Base-by-base conservation (phyloP, 2,888 invertebrate species). In the Gymnosoma rotundatum region DNA sequence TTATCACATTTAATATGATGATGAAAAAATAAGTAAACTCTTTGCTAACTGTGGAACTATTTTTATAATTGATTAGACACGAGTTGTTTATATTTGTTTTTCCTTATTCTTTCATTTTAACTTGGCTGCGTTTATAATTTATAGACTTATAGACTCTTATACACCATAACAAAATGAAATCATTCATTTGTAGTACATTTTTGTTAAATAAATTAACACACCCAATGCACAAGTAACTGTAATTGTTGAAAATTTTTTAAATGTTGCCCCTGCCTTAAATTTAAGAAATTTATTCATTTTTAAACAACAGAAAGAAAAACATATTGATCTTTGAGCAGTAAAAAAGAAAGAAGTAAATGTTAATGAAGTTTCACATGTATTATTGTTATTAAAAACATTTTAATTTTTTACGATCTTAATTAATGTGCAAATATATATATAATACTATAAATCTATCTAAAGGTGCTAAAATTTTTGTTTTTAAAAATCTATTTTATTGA, bases 31-130 rank as follows among this genome's bases (percentile, higher is more conserved):
- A 12, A 42, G 69, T 56, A 81, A 52, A 75, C n/a, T 14, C 20
- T 12, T 48, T 48, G 63, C 25, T 75, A 67, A 69, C 74, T 63
- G 63, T 12, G 78, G 54, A 78, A 69, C 67, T 38, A 42, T 42
- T 69, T 32, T 69, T 63, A 66, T 72, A 83, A 83, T 83, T 83
- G 83, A 83, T 83, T 83, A 58, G 69, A 74, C 73, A 83, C 78
- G 83, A 74, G 64, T 63, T 74, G 64, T 54, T 78, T 45, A 67
- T 61, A 38, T 66, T 66, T 75, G n/a, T 25, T 42, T 74, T 64
- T 64, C 8, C 21, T 73, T 14, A 38, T 73, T 63, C 42, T 45
- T 64, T 54, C 9, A 25, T 21, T n/a, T 18, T 12, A n/a, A 32
- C 8, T 45, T 56, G 9, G 9, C 45, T 32, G 45, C 21, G 18